Conservation (phyloP, 2,113 vertebrate species). For the Gymnocephalus cernua region DNA sequence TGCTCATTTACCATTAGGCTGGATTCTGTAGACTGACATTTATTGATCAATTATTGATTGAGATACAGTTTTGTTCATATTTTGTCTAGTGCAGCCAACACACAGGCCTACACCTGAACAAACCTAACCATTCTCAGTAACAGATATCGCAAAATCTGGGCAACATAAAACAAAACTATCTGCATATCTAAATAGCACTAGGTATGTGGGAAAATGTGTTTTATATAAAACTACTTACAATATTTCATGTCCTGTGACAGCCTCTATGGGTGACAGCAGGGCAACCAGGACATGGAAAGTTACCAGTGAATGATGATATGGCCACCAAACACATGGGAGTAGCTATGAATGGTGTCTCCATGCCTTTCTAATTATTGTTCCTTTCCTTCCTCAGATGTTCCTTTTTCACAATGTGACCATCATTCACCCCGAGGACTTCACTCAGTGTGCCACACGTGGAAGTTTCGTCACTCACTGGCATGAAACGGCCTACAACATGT, state of each 20-base stretch:
- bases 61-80: background rate
- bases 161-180: background rate
- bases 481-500: slow-evolving; percentile 87
- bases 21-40: background rate
- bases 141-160: background rate
- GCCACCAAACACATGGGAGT: background rate
- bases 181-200: background rate
- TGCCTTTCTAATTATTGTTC: background rate
- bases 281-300: background rate
- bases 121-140: too few relatives aligned
- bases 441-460: slow-evolving; percentile 83
- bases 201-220: background rate
- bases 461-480: slow-evolving; percentile 82
- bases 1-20: background rate
- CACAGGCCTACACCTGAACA: background rate
- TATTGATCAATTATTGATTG: background rate
- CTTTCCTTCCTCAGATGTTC: slow-evolving; percentile 73
- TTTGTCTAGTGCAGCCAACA: background rate
- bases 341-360: background rate
- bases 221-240: background rate
- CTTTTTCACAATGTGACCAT: slow-evolving; percentile 85
- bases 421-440: slow-evolving; percentile 79
- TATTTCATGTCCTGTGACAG: background rate
- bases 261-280: background rate
- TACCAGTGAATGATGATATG: background rate